Conservation (phyloP, 2,113 vertebrate species). For the Oncorhynchus gorbuscha region DNA sequence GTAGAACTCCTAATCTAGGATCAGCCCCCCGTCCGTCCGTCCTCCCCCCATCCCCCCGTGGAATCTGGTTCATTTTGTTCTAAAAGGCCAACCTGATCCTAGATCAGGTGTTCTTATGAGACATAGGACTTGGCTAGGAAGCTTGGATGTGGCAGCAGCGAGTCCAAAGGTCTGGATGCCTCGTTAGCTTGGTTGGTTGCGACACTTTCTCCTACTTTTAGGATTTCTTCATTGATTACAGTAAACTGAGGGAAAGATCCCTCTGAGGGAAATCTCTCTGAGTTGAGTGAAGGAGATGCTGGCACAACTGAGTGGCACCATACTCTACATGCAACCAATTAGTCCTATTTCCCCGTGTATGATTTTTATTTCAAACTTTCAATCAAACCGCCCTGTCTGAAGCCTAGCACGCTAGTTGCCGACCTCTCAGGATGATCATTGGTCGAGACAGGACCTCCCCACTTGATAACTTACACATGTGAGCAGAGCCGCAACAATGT, state of each 20-base stretch:
- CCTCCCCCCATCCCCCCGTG: background rate
- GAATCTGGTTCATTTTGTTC: background rate
- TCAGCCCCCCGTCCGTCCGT: no score
- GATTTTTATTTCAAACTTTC: no score
- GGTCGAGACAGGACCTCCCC: conserved; percentile 21
- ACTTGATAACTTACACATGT: conserved; percentile 51
- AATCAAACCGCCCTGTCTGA: no score
- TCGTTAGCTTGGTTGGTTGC: background rate
- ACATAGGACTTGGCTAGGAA: conserved; percentile 13
- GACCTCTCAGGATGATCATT: conserved; percentile 2
- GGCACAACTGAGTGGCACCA: no score
- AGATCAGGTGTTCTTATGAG: conserved; percentile 50
- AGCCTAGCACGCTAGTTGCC: background rate
- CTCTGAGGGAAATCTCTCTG: no score
- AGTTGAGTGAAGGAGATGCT: no score
- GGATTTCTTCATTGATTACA: no score
- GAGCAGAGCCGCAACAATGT: conserved; percentile 10
- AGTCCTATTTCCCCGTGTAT: no score
- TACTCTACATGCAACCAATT: no score
- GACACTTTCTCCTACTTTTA: no score
- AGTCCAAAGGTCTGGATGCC: conserved; percentile 39
- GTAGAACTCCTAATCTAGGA: conserved; percentile 15
- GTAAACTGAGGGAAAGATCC: no score
- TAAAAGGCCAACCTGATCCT: no score
- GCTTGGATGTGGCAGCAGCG: conserved; percentile 16